Evolutionary conservation across 2,113 vertebrate genomes (phyloP).

Genomic region (Machaerirhynchus nigripectus): DNA sequence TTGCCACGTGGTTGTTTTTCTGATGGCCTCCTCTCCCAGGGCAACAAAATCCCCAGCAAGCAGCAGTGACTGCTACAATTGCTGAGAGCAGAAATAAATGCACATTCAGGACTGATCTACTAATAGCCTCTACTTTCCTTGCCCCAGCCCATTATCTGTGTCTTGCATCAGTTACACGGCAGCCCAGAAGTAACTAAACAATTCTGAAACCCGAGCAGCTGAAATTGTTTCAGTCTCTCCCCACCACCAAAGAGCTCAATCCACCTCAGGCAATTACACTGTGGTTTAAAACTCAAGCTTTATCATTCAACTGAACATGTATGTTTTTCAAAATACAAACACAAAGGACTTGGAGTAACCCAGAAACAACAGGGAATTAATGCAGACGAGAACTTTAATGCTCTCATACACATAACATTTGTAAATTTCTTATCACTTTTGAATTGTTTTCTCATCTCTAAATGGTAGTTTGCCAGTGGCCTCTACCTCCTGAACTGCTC

Average conservation of each 20-base stretch:
- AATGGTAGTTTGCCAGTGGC: neutral
- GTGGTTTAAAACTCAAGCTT: neutral
- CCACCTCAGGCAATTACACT: neutral
- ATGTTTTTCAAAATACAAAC: neutral
- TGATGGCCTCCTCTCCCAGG: neutral
- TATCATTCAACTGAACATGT: neutral
- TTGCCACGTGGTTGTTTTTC: neutral
- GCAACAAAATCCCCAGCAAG: conserved; percentile 7
- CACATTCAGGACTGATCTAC: neutral
- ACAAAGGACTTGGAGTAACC: neutral
- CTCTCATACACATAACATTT: neutral
- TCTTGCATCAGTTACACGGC: neutral
- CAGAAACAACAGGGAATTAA: neutral
- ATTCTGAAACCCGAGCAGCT: neutral
- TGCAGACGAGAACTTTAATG: neutral
- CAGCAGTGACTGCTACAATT: neutral
- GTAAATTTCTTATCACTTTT: neutral
- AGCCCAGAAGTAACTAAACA: neutral
- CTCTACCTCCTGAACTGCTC: neutral
- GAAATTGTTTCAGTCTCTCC: neutral
- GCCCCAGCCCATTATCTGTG: neutral
- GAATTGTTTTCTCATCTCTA: conserved; percentile 17
- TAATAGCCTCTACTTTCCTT: neutral
- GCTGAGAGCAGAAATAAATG: neutral
- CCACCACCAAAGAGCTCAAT: neutral